Conservation (phyloP, 37 sponge, comb jelly and placozoan species). For the Cliona cf. orientalis region DNA sequence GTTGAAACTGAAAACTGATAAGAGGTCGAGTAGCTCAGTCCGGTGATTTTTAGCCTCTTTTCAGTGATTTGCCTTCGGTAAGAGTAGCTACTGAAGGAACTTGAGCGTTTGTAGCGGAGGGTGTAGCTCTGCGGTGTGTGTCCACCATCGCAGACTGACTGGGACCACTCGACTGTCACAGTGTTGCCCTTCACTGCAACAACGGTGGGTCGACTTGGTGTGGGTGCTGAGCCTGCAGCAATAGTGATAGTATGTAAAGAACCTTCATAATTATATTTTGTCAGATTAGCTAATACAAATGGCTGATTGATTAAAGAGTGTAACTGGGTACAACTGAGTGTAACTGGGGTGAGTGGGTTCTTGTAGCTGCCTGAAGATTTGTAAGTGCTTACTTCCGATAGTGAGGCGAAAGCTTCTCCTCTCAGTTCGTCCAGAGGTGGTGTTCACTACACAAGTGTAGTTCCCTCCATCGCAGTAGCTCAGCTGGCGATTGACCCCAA, state of each 20-base stretch:
- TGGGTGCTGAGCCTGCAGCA: conserved; percentile 8
- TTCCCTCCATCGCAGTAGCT: conserved; percentile 15
- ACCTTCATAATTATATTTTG: background rate
- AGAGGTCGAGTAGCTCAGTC: background rate
- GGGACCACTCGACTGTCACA: conserved; percentile 11
- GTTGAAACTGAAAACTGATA: conserved; percentile 14
- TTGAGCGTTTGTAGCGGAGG: background rate
- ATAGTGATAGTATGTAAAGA: no score
- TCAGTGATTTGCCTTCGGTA: background rate
- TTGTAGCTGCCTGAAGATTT: no score
- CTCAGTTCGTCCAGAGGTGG: background rate
- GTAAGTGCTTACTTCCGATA: conserved; percentile 29
- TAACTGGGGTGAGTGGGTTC: no score
- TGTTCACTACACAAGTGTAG: conserved; percentile 36
- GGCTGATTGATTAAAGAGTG: no score
- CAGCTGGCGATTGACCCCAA: background rate
- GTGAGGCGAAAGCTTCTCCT: conserved; percentile 8
- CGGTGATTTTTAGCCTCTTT: conserved; percentile 9
- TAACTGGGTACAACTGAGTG: no score
- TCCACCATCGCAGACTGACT: conserved; percentile 23
- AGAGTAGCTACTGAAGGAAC: background rate
- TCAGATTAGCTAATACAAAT: no score
- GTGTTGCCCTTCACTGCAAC: background rate
- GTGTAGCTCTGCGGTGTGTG: background rate
- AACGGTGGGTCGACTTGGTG: background rate